Evolutionary conservation across 2,113 vertebrate species (phyloP).

Genomic region (Chelonoidis abingdonii): DNA sequence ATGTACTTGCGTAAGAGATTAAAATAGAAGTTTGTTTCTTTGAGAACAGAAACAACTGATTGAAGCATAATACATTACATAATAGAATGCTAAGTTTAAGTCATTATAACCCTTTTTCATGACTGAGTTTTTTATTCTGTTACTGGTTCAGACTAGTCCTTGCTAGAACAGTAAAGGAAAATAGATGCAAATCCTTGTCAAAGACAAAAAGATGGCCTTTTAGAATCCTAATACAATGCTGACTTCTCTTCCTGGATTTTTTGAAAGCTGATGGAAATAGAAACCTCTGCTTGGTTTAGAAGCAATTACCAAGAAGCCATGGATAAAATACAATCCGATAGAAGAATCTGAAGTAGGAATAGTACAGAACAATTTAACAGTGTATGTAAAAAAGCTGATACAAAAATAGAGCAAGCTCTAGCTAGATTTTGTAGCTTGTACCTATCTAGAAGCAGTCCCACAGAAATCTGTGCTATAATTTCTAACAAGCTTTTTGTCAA

Average conservation of each 20-base stretch:
- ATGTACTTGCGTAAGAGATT: neutral
- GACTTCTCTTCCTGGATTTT: neutral
- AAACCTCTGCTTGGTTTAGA: neutral
- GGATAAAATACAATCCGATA: neutral
- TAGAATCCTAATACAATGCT: neutral
- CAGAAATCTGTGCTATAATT: neutral
- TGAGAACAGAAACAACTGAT: neutral
- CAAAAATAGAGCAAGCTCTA: neutral
- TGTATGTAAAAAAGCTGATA: neutral
- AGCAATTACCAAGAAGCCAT: neutral
- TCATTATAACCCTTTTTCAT: neutral
- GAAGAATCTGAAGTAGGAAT: neutral
- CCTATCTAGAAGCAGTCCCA: neutral
- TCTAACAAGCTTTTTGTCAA: neutral
- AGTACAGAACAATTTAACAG: neutral
- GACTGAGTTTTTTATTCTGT: neutral
- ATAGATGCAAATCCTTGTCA: neutral
- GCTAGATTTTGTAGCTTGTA: neutral
- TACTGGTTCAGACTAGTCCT: neutral
- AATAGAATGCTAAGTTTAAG: neutral
- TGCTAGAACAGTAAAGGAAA: neutral
- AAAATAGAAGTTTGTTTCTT: constrained; percentile 23
- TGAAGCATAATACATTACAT: neutral
- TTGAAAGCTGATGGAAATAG: neutral
- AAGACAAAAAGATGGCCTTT: neutral